Evolutionary conservation across 1,140 invertebrate species (phyloP).

Genomic region (Pseudomyrmex dendroicus): DNA sequence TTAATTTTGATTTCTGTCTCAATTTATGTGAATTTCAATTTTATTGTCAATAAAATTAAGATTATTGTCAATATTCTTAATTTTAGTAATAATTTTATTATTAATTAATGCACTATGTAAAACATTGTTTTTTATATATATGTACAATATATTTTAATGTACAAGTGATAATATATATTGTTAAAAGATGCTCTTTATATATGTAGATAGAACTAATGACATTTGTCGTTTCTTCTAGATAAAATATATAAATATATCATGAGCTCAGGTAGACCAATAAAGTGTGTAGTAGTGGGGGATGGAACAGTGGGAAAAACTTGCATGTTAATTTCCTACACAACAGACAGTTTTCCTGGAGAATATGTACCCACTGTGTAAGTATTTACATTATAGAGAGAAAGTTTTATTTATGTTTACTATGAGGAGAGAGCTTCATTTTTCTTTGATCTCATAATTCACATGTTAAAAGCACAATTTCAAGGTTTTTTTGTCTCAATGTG

Average conservation of each 20-base stretch:
- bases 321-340: slow-evolving; percentile 99
- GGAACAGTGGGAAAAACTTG: slow-evolving; percentile 99
- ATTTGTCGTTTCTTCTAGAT: slow-evolving; percentile 84
- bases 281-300: slow-evolving; percentile 97
- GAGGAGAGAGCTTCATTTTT: neutral
- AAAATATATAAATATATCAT: slow-evolving; percentile 82
- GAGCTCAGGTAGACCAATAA: slow-evolving; percentile 96
- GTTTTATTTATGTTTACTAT: neutral
- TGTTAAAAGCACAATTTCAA: slow-evolving; percentile 17
- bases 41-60: no score
- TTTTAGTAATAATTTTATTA: no score
- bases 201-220: slow-evolving; percentile 24
- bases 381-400: neutral
- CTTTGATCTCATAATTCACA: neutral
- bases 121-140: neutral
- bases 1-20: no score
- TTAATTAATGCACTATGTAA: neutral
- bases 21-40: no score
- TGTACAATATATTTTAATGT: neutral
- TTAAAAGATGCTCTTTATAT: neutral
- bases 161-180: neutral
- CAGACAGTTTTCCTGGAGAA: slow-evolving; percentile 99
- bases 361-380: slow-evolving; percentile 98
- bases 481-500: slow-evolving; percentile 2
- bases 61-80: no score